phyloP scores from a whole-genome alignment of 2,888 invertebrate genomes.

The Pristionchus arcanus region DNA sequence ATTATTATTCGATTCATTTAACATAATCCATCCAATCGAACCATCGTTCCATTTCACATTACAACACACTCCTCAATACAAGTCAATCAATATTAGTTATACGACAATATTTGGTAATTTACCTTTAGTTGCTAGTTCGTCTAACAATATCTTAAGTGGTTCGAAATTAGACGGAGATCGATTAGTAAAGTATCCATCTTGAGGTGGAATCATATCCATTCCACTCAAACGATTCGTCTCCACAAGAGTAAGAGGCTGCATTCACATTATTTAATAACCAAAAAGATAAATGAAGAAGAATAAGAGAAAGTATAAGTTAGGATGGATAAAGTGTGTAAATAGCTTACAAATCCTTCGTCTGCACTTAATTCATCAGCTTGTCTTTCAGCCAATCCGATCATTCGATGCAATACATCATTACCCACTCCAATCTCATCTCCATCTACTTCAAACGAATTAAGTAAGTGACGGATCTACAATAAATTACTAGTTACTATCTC shows the following conservation, averaged over 20 bases:
- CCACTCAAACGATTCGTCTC: constrained; percentile 91
- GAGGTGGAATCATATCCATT: constrained; percentile 93
- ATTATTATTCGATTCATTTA: neutral
- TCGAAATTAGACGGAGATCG: constrained; percentile 57
- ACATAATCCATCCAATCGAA: constrained; percentile 23
- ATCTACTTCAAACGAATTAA: constrained; percentile 83
- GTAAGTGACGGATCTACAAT: constrained; percentile 40
- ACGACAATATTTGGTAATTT: neutral
- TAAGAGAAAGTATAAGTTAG: too few relatives aligned
- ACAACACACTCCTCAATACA: constrained; percentile 4
- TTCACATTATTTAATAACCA: neutral
- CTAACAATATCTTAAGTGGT: neutral
- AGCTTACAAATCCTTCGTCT: constrained; percentile 83
- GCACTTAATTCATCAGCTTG: constrained; percentile 90
- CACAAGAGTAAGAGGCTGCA: constrained; percentile 86
- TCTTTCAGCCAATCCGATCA: constrained; percentile 80
- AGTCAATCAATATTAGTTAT: too few relatives aligned
- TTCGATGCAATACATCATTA: constrained; percentile 83
- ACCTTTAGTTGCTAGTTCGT: neutral
- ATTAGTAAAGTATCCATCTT: constrained; percentile 92
- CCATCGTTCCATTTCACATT: constrained; percentile 20
- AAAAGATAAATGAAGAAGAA: too few relatives aligned
- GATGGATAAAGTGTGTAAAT: neutral
- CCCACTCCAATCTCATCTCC: constrained; percentile 83
- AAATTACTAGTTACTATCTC: neutral